These are phyloP conservation scores for Brevimyrus niger DNA, from an alignment of 2,113 vertebrate genomes.

Conservation along the genomic window DNA sequence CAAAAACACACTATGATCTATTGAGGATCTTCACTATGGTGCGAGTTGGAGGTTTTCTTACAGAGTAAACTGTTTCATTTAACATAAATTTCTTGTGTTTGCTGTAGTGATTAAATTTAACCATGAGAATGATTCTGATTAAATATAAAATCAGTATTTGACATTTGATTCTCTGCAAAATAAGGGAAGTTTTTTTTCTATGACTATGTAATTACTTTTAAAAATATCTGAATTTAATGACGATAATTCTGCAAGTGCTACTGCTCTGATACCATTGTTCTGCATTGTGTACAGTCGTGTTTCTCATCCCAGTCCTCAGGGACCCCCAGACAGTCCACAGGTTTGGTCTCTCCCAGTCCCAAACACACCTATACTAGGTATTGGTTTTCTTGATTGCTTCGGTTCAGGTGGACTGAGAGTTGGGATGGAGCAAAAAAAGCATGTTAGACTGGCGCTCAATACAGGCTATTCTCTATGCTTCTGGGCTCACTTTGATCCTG, in stretches of 20 bases:
- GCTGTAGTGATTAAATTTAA: not conserved
- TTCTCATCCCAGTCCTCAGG: not conserved
- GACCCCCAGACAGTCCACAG: not conserved
- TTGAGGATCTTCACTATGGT: not conserved
- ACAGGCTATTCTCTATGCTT: not conserved
- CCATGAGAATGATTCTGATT: not conserved
- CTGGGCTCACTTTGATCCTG: not conserved
- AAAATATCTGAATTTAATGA: not conserved
- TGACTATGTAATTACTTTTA: not conserved
- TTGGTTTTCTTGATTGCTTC: not conserved
- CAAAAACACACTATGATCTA: not conserved
- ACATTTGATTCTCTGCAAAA: not conserved
- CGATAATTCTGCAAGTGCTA: not conserved
- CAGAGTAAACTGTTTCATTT: not conserved
- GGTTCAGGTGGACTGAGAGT: not conserved
- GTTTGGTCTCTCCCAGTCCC: not conserved
- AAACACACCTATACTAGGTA: not conserved
- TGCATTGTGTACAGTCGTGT: not conserved
- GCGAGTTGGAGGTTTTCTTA: not conserved
- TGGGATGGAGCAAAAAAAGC: not conserved
- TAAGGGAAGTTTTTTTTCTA: not conserved
- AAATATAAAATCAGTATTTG: not conserved
- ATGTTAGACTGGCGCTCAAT: not conserved
- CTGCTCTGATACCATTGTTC: not conserved
- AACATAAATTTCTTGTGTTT: not conserved